Evolutionary conservation across 2,888 invertebrate genomes (phyloP), one percentile per base, ranked within the genome.

Genomic region (Eupithecia inturbata): DNA sequence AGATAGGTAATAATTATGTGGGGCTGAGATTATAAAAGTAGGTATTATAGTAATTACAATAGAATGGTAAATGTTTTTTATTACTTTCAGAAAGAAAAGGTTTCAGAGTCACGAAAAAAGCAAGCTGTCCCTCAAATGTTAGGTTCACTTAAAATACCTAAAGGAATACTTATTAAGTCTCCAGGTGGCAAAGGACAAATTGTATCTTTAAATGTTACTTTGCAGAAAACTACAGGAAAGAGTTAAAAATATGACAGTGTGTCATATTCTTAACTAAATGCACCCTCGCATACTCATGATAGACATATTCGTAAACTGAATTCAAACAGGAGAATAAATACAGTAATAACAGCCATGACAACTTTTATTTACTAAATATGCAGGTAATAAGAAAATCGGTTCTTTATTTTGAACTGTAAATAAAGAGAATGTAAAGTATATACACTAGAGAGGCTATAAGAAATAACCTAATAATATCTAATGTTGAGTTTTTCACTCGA

Each of bases 391-490:
- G 12, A n/a, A 26, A 12, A 79, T 75, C 77, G 77, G 76, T 78
- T 60, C 81, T 79, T 81, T 87, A 85, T 82, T 91, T 91, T 77
- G 92, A 91, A 76, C 86, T 90, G 80, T 90, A 92, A 83, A 87
- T 84, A 81, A 92, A 94, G 72, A 94, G 87, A 85, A 94, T 92
- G 82, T 95, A 95, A 74, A 95, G 81, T 60, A 93, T 89, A 82
- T 95, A 95, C 39, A 92, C 36, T 74, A 95, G 83, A 72, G 92
- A 90, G 70, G 90, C 80, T 53, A 91, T 79, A 26, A 95, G 85
- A 41, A 88, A 80, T 69, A 91, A 77, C 82, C 95, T 94, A 95
- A 92, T 95, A 95, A 93, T 95, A 95, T 84, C 93, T 88, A 88
- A 95, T 83, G 85, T 92, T 94, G 91, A 95, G 91, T 86, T 92